Evolutionary conservation across 2,888 invertebrate genomes (phyloP), one percentile per base, ranked within the genome.

Genomic region (Hymenopus coronatus): DNA sequence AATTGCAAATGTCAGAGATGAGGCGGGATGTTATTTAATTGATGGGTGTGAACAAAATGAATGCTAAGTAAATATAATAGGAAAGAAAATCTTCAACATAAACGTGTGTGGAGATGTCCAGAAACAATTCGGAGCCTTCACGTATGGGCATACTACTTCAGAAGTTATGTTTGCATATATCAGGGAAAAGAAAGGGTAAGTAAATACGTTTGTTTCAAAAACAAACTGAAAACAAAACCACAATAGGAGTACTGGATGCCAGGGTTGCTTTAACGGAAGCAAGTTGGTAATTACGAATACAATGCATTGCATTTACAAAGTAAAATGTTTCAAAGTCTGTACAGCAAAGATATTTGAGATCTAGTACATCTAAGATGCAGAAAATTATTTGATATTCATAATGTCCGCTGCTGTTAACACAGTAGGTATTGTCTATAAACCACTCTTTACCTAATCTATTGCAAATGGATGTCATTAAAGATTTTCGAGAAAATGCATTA

Each of bases 1-100:
- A 86, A 86, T 70, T 86, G 86, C 86, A 86, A 81, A 86, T 86
- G 86, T 86, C 86, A 86, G 86, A 81, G 81, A 81, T 86, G 86
- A 86, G 86, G 86, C 86, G 86, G 86, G 86, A 81, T 81, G 85
- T n/a, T 85, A 54, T 70, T 85, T 86, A 86, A 81, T 86, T 70
- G 86, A 86, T 86, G 86, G 86, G 86, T 86, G 70, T 40, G 54
- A 33, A 27, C 25, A 20, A 70, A 70, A 70, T 70, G 54, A 70
- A 70, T 70, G 20, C 54, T 8, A 70, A 70, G 3, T 70, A 70
- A 70, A 70, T 25, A 20, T 6, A 20, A 20, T 6, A 70, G 54
- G 6, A 70, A 15, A 70, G 54, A 4, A 70, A 70, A 70, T 70
- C 54, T 70, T 70, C 25, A 70, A 20, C 20, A 25, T 20, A 70